phyloP scores from a whole-genome alignment of 2,888 invertebrate species.

The Eubasilissa splendida region DNA sequence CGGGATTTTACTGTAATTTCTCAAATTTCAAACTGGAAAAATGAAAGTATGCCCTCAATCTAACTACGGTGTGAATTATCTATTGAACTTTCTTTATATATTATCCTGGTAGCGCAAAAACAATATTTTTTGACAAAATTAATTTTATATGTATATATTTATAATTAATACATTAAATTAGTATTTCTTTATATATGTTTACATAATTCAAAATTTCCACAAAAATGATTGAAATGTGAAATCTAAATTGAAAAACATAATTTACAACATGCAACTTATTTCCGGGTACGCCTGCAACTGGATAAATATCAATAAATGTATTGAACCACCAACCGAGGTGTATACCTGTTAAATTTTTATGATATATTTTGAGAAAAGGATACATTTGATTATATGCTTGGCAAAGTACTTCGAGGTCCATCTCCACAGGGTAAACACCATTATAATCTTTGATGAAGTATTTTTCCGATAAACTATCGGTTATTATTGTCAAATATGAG shows the following conservation, averaged over 20 bases:
- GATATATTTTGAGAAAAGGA: conserved; percentile 62
- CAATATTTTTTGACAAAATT: too few relatives aligned
- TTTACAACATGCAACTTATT: conserved; percentile 25
- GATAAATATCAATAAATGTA: background rate
- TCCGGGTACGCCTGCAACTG: background rate
- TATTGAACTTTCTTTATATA: too few relatives aligned
- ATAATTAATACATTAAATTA: too few relatives aligned
- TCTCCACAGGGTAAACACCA: conserved; percentile 75
- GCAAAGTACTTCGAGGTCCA: conserved; percentile 77
- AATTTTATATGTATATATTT: too few relatives aligned
- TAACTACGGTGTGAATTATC: too few relatives aligned
- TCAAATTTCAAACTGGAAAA: too few relatives aligned
- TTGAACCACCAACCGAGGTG: background rate
- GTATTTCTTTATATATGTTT: too few relatives aligned
- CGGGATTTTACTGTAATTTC: too few relatives aligned
- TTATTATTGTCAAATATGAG: conserved; percentile 66
- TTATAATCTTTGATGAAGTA: conserved; percentile 81
- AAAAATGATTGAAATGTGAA: background rate
- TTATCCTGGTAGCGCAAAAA: too few relatives aligned
- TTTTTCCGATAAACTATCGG: conserved; percentile 69
- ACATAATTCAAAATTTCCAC: too few relatives aligned
- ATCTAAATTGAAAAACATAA: conserved; percentile 7
- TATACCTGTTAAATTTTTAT: background rate
- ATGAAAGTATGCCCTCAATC: too few relatives aligned
- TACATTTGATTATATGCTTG: conserved; percentile 80